phyloP scores from a whole-genome alignment of 2,113 vertebrate genomes.

The Odontesthes bonariensis region DNA sequence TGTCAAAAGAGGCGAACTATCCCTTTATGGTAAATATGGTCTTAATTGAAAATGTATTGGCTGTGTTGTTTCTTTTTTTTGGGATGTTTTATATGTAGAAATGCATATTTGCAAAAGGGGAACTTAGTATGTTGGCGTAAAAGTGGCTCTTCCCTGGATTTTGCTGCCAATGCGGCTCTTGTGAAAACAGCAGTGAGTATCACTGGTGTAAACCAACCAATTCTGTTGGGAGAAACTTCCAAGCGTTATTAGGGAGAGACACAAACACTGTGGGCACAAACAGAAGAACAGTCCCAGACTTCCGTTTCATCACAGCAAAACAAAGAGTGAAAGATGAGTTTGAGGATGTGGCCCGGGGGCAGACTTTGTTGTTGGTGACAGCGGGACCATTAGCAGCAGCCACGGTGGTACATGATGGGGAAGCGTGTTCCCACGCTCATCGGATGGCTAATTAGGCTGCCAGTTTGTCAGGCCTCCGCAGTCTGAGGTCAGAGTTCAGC shows the following conservation, averaged over 20 bases:
- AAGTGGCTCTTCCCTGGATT: too few relatives aligned
- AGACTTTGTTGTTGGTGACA: constrained; percentile 28
- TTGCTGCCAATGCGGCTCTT: too few relatives aligned
- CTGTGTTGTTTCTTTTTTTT: too few relatives aligned
- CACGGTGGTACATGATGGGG: neutral
- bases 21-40: too few relatives aligned
- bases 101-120: too few relatives aligned
- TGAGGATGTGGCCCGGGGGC: constrained; percentile 19
- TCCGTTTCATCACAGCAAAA: constrained; percentile 10
- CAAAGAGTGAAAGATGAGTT: constrained; percentile 19
- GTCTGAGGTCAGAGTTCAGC: constrained; percentile 40
- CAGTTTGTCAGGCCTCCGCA: neutral
- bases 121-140: too few relatives aligned
- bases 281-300: constrained; percentile 30
- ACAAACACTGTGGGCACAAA: constrained; percentile 16
- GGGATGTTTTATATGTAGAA: too few relatives aligned
- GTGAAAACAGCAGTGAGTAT: too few relatives aligned
- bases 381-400: neutral
- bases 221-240: constrained; percentile 29
- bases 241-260: constrained; percentile 7
- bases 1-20: too few relatives aligned
- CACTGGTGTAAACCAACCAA: neutral
- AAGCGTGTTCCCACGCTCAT: constrained; percentile 51
- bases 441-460: constrained; percentile 45
- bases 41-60: too few relatives aligned